Evolutionary conservation across 2,888 invertebrate species (phyloP).

Genomic region (Clitarchus hookeri): DNA sequence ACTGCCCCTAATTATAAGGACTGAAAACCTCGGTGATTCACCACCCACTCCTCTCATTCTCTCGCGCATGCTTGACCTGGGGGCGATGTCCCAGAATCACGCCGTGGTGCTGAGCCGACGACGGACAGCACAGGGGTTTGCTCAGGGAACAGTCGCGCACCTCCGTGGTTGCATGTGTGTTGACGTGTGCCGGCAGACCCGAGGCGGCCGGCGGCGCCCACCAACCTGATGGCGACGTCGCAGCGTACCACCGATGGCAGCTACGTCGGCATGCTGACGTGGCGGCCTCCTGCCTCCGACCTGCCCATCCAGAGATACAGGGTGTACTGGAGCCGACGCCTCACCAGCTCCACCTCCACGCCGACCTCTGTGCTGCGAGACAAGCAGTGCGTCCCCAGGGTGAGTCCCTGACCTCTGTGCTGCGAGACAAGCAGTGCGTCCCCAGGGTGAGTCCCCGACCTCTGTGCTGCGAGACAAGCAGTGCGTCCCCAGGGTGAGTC

Average conservation of each 20-base stretch:
- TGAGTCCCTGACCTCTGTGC: slow-evolving; percentile 63
- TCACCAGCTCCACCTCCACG: slow-evolving; percentile 59
- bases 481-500: slow-evolving; percentile 64
- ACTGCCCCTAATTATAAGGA: no score
- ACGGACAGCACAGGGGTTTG: neutral
- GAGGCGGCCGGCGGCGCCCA: slow-evolving; percentile 52
- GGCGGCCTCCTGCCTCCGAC: slow-evolving; percentile 71
- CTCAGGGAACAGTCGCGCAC: neutral
- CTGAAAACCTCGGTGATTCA: no score
- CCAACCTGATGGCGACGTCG: slow-evolving; percentile 63
- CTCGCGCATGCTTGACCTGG: no score
- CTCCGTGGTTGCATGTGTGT: neutral
- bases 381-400: slow-evolving; percentile 66
- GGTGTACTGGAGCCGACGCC: slow-evolving; percentile 73
- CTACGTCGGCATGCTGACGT: slow-evolving; percentile 65
- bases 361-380: slow-evolving; percentile 67
- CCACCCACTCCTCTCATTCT: no score
- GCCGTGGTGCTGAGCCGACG: neutral
- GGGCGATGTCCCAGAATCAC: no score
- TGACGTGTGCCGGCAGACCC: slow-evolving; percentile 28
- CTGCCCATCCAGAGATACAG: slow-evolving; percentile 73
- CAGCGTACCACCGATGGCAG: slow-evolving; percentile 54
- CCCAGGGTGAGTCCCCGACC: slow-evolving; percentile 64
- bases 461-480: slow-evolving; percentile 68
- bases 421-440: slow-evolving; percentile 66